phyloP scores from a whole-genome alignment of 2,888 invertebrate species.

The Caenorhabditis sinica region DNA sequence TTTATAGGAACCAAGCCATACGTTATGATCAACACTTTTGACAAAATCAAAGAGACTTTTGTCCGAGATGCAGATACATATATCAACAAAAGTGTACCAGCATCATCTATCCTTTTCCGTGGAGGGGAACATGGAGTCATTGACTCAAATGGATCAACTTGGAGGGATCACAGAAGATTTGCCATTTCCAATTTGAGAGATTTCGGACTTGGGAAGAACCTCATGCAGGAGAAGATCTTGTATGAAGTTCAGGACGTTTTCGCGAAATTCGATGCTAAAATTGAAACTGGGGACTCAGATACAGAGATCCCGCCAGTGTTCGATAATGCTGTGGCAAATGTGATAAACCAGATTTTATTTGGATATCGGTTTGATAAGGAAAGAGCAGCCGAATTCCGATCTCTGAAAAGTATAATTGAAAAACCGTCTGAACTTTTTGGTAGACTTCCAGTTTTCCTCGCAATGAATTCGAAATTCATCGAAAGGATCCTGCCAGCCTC shows the following conservation, averaged over 20 bases:
- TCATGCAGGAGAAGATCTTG: slow-evolving; percentile 44
- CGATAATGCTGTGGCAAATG: slow-evolving; percentile 59
- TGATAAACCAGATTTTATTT: slow-evolving; percentile 67
- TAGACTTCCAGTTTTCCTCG: slow-evolving; percentile 16
- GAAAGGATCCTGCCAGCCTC: slow-evolving; percentile 25
- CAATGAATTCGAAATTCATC: slow-evolving; percentile 40
- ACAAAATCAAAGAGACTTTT: slow-evolving; percentile 64
- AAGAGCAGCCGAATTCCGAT: slow-evolving; percentile 27
- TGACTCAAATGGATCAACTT: slow-evolving; percentile 58
- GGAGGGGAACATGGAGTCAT: slow-evolving; percentile 57
- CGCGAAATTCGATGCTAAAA: slow-evolving; percentile 16
- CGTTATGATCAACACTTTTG: slow-evolving; percentile 30
- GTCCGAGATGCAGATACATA: slow-evolving; percentile 68
- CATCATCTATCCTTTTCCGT: slow-evolving; percentile 26
- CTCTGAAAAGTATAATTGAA: slow-evolving; percentile 50
- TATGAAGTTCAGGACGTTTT: slow-evolving; percentile 31
- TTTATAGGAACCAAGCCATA: slow-evolving; percentile 31
- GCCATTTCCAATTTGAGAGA: slow-evolving; percentile 57
- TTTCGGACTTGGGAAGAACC: slow-evolving; percentile 68
- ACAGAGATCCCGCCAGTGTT: slow-evolving; percentile 37
- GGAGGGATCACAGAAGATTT: slow-evolving; percentile 69
- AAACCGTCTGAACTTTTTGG: slow-evolving; percentile 24
- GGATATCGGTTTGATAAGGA: slow-evolving; percentile 65
- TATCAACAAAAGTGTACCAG: slow-evolving; percentile 35
- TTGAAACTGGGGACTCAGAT: slow-evolving; percentile 6